Conservation (phyloP, 1,140 invertebrate genomes). For the Nephotettix cincticeps region DNA sequence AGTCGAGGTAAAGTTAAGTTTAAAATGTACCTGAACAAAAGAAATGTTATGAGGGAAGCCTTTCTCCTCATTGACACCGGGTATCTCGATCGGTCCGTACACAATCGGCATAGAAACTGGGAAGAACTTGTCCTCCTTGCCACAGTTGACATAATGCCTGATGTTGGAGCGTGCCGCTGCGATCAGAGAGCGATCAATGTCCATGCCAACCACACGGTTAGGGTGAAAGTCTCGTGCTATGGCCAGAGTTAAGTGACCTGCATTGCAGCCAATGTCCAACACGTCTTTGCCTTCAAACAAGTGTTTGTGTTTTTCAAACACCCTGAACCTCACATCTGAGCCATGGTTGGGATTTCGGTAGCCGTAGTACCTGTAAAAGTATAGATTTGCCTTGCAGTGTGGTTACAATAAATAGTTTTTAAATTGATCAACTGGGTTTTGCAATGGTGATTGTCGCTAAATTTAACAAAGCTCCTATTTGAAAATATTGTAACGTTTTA, state of each 20-base stretch:
- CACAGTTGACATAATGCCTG: constrained; percentile 68
- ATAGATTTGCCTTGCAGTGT: too few relatives aligned
- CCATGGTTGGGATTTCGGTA: constrained; percentile 83
- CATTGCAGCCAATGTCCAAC: constrained; percentile 97
- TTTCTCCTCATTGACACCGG: constrained; percentile 52
- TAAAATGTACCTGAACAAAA: constrained; percentile 67
- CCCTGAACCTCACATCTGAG: constrained; percentile 77
- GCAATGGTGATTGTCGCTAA: too few relatives aligned
- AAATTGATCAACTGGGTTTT: too few relatives aligned
- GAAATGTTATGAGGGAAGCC: constrained; percentile 85
- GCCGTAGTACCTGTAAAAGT: constrained; percentile 81
- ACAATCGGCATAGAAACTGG: constrained; percentile 83
- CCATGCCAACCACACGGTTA: constrained; percentile 85
- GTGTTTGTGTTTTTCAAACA: constrained; percentile 74
- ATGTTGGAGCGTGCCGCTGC: constrained; percentile 74
- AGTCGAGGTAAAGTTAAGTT: constrained; percentile 9
- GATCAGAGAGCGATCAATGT: constrained; percentile 78
- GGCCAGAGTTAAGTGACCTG: constrained; percentile 88
- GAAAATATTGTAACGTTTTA: too few relatives aligned
- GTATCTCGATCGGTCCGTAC: constrained; percentile 74
- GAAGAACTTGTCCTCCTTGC: constrained; percentile 49
- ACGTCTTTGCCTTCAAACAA: constrained; percentile 90
- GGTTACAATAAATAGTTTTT: too few relatives aligned
- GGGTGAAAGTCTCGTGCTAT: constrained; percentile 85
- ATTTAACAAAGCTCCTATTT: too few relatives aligned